A percentile compares a stretch with the other conserved stretches of the same genome.
Evolutionary conservation across 1,140 invertebrate species (phyloP).

Genomic region (Parasteatoda tepidariorum): DNA sequence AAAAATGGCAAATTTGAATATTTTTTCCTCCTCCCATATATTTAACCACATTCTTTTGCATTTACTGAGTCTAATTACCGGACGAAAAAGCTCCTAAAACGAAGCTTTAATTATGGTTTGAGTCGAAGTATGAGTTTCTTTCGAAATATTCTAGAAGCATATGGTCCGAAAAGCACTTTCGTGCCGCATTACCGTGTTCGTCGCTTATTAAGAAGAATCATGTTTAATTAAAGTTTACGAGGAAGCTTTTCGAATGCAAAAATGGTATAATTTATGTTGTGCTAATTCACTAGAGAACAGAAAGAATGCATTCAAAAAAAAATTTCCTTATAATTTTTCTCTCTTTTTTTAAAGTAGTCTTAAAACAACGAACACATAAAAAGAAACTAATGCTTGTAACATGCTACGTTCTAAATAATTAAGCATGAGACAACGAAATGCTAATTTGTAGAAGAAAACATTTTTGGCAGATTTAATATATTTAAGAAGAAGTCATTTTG

Average conservation of each 20-base stretch:
- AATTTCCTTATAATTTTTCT: constrained; percentile 1
- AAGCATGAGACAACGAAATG: too few relatives aligned
- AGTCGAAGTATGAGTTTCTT: not conserved
- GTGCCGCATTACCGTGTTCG: not conserved
- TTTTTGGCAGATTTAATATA: too few relatives aligned
- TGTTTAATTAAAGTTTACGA: constrained; percentile 10
- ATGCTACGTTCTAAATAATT: too few relatives aligned
- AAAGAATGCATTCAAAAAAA: not conserved
- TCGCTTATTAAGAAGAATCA: not conserved
- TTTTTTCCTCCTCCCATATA: too few relatives aligned
- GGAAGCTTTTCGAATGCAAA: not conserved
- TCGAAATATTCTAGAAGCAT: too few relatives aligned
- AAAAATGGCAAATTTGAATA: not conserved
- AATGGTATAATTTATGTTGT: not conserved
- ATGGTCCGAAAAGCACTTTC: not conserved
- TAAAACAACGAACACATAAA: too few relatives aligned
- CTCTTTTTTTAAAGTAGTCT: too few relatives aligned
- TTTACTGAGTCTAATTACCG: not conserved
- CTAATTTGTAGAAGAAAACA: too few relatives aligned
- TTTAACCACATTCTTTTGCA: not conserved
- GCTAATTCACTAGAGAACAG: too few relatives aligned
- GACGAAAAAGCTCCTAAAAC: not conserved
- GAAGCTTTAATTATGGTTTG: constrained; percentile 11
- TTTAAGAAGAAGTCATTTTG: too few relatives aligned
- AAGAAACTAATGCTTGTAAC: too few relatives aligned